Percentiles rank a stretch among this genome's conserved stretches.
Evolutionary conservation across 2,888 invertebrate genomes (phyloP).

Genomic region (Athalia cordata): DNA sequence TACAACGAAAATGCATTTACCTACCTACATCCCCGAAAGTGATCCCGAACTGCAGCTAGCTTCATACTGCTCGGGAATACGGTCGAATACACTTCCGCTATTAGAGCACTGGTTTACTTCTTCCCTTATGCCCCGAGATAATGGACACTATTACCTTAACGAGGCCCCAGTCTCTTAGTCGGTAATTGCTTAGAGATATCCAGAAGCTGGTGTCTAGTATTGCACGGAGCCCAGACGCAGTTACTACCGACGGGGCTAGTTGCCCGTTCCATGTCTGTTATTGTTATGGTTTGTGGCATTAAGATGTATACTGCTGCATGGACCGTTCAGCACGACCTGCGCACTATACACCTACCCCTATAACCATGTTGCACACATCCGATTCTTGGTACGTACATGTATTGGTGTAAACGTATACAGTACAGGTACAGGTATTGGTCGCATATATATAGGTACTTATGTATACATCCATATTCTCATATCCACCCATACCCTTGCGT

Average conservation of each 20-base stretch:
- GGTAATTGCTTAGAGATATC: constrained; percentile 72
- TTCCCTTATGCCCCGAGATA: constrained; percentile 68
- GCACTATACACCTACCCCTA: constrained; percentile 3
- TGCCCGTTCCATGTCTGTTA: constrained; percentile 68
- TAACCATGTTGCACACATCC: not conserved
- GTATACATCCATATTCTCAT: no score
- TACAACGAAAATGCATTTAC: not conserved
- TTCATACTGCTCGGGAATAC: constrained; percentile 14
- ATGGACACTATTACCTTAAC: constrained; percentile 72
- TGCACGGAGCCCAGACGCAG: constrained; percentile 64
- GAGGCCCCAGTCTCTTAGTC: constrained; percentile 70
- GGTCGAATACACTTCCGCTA: constrained; percentile 42
- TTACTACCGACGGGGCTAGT: constrained; percentile 68
- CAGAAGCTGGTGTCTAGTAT: constrained; percentile 62
- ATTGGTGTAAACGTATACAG: no score
- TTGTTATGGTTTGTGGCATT: constrained; percentile 72
- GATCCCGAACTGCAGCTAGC: constrained; percentile 7
- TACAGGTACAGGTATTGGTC: no score
- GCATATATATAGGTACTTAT: no score
- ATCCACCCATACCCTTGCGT: no score
- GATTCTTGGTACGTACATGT: no score
- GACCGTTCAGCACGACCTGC: constrained; percentile 12
- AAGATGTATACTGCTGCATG: constrained; percentile 64
- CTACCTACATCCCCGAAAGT: not conserved
- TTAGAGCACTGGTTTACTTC: constrained; percentile 66